Conservation (phyloP, 2,888 invertebrate species). For the Corbicula japonica region DNA sequence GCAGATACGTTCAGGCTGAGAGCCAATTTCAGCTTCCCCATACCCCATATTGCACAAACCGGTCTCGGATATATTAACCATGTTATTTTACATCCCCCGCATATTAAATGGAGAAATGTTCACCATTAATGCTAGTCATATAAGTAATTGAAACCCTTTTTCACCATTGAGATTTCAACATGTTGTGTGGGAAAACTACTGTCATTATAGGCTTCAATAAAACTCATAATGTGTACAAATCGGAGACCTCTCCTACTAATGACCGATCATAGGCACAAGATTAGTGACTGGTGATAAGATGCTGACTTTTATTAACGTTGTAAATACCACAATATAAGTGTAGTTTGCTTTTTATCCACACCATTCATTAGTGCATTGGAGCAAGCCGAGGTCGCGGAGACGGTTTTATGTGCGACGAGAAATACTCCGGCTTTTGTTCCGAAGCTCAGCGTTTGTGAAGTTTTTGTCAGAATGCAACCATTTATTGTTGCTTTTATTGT, state of each 20-base stretch:
- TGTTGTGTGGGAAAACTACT: constrained; percentile 29
- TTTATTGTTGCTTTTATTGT: constrained; percentile 51
- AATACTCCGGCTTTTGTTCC: constrained; percentile 33
- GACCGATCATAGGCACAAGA: constrained; percentile 49
- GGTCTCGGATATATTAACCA: too few species aligned
- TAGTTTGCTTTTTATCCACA: constrained; percentile 10
- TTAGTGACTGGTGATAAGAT: constrained; percentile 49
- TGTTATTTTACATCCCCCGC: too few species aligned
- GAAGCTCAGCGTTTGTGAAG: constrained; percentile 18
- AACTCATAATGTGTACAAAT: constrained; percentile 20
- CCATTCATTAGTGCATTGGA: too few species aligned
- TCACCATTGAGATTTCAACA: too few species aligned
- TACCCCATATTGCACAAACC: too few species aligned
- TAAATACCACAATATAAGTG: too few species aligned
- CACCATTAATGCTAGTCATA: too few species aligned
- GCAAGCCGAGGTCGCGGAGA: constrained; percentile 26
- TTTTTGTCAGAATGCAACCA: constrained; percentile 36
- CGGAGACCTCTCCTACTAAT: constrained; percentile 43
- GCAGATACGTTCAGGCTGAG: too few species aligned
- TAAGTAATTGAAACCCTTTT: too few species aligned
- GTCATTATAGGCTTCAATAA: constrained; percentile 23
- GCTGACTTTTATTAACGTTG: constrained; percentile 64
- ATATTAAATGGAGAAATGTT: too few species aligned
- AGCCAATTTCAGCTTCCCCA: too few species aligned
- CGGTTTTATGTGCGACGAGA: constrained; percentile 27